Evolutionary conservation across 2,113 vertebrate species (phyloP).

Genomic region (Melanocharis versteri): DNA sequence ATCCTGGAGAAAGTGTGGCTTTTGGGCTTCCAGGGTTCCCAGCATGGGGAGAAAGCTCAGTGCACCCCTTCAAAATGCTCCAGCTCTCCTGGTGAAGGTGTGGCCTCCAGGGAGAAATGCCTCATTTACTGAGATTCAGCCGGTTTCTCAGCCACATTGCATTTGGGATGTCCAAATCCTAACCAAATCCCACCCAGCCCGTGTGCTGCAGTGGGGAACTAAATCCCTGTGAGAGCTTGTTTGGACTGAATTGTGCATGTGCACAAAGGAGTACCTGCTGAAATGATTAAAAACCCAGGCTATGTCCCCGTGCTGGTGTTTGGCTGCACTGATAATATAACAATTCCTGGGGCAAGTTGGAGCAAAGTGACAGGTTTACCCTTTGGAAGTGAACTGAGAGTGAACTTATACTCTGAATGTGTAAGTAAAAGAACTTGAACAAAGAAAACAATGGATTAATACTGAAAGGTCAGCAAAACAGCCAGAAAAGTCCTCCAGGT

Average conservation of each 20-base stretch:
- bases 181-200: background rate
- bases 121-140: background rate
- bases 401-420: background rate
- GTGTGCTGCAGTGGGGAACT: background rate
- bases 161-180: background rate
- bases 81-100: background rate
- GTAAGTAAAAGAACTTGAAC: background rate
- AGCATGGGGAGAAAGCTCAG: fast-evolving
- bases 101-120: background rate
- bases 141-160: background rate
- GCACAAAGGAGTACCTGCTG: background rate
- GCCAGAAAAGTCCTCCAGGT: background rate
- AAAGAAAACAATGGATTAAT: background rate
- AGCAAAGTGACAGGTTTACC: background rate
- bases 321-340: background rate
- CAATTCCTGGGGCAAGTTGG: background rate
- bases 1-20: background rate
- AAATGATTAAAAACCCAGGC: background rate
- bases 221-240: background rate
- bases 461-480: background rate
- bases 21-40: background rate
- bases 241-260: background rate
- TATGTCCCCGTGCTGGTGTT: background rate
- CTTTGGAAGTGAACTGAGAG: background rate
- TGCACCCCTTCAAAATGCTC: background rate